Evolutionary conservation across 2,888 invertebrate species (phyloP).

Genomic region (Brachypalpus laphriformis): DNA sequence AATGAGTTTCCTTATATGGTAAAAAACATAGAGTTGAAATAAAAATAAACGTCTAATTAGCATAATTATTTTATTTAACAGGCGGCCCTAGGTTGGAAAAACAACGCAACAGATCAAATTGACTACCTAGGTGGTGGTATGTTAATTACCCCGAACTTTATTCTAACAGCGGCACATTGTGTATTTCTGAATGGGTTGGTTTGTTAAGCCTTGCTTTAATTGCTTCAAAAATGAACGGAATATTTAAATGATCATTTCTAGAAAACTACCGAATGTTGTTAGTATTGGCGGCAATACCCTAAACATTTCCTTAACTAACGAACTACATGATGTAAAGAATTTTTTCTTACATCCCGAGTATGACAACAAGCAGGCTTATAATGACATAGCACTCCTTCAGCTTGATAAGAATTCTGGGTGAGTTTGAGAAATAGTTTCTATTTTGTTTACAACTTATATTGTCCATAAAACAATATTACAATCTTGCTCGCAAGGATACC

Average conservation of each 20-base stretch:
- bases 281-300: constrained; percentile 24
- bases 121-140: constrained; percentile 37
- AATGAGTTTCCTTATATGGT: constrained; percentile 31
- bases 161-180: constrained; percentile 40
- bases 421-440: background rate
- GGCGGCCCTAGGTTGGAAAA: constrained; percentile 47
- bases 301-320: background rate
- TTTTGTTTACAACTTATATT: too few species aligned
- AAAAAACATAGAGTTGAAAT: background rate
- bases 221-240: too few species aligned
- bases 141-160: constrained; percentile 25
- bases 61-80: background rate
- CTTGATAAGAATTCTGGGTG: background rate
- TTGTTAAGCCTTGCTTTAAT: too few species aligned
- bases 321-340: background rate
- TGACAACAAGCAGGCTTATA: constrained; percentile 14
- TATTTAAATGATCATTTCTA: background rate
- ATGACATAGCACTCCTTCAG: constrained; percentile 56
- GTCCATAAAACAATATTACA: too few species aligned
- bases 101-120: background rate
- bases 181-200: constrained; percentile 15
- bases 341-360: constrained; percentile 43
- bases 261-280: constrained; percentile 6
- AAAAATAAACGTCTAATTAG: too few species aligned
- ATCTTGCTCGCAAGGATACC: background rate